A percentile compares a stretch with the other conserved stretches of the same genome.
phyloP scores from a whole-genome alignment of 2,888 invertebrate genomes.

The Caenorhabditis doughertyi region DNA sequence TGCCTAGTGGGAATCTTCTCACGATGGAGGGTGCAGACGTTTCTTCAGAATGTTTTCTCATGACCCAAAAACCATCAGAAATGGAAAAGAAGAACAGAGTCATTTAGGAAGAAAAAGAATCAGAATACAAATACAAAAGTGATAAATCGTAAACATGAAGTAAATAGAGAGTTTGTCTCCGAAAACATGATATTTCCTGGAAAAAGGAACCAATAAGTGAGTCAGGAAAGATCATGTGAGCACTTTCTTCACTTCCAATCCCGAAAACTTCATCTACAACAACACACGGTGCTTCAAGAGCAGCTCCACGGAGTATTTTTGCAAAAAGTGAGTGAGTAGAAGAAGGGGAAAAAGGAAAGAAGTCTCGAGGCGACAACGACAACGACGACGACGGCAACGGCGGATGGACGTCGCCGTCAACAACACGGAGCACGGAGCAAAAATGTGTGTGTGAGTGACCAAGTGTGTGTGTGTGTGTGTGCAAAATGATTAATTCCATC shows the following conservation, averaged over 20 bases:
- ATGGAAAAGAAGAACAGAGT: background rate
- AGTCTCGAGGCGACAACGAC: conserved; percentile 11
- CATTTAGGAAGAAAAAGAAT: background rate
- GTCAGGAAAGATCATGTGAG: conserved; percentile 32
- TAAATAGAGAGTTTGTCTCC: background rate
- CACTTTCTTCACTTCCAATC: conserved; percentile 4
- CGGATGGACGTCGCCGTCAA: conserved; percentile 48
- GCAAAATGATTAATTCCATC: conserved; percentile 59
- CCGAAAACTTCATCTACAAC: conserved; percentile 7
- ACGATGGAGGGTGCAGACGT: background rate
- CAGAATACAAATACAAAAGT: conserved; percentile 10
- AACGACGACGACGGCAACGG: conserved; percentile 7
- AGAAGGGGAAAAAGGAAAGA: conserved; percentile 3
- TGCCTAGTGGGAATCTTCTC: background rate
- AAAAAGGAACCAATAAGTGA: conserved; percentile 6
- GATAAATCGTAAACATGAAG: background rate
- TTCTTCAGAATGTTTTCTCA: background rate
- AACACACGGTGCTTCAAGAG: conserved; percentile 30
- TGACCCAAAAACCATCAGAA: background rate
- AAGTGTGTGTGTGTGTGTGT: conserved; percentile 34
- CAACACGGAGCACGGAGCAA: conserved; percentile 47
- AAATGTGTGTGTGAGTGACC: conserved; percentile 34
- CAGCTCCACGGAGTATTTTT: conserved; percentile 35
- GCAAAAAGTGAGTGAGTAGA: conserved; percentile 37
- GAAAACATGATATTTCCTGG: background rate